These are phyloP conservation scores for Heliconius hermathena DNA, from an alignment of 1,140 invertebrate species.

Conservation along the genomic window DNA sequence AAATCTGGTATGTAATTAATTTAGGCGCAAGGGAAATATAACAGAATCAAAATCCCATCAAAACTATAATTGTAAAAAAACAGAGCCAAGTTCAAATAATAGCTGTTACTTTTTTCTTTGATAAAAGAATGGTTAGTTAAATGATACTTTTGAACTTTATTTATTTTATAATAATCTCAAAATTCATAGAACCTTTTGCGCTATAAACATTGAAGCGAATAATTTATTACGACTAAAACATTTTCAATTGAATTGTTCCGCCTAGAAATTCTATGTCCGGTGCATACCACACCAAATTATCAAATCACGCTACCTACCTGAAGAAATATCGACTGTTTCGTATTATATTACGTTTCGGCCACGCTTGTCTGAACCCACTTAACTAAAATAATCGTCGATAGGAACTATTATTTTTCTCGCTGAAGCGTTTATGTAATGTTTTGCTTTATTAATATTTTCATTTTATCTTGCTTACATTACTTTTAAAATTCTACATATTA, in stretches of 20 bases:
- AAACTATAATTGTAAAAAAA: not conserved
- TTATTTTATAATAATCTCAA: no score
- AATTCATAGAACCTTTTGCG: not conserved
- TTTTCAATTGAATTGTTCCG: conserved; percentile 20
- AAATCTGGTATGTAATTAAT: not conserved
- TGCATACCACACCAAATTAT: conserved; percentile 22
- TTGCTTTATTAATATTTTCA: not conserved
- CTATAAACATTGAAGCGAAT: not conserved
- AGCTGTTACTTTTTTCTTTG: not conserved
- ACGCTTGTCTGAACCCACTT: conserved; percentile 23
- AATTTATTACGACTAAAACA: not conserved
- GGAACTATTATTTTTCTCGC: conserved; percentile 7
- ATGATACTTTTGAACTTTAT: no score
- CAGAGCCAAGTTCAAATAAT: not conserved
- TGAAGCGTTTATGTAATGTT: not conserved
- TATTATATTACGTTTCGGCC: conserved; percentile 13
- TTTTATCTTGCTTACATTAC: not conserved
- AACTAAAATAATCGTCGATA: conserved; percentile 16
- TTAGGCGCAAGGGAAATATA: not conserved
- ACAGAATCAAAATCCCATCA: not conserved
- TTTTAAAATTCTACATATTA: not conserved
- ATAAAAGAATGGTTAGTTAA: no score
- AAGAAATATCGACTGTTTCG: conserved; percentile 21
- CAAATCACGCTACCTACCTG: conserved; percentile 18
- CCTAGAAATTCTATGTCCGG: conserved; percentile 25